phyloP scores from a whole-genome alignment of 2,113 vertebrate genomes.

The Plotosus lineatus region DNA sequence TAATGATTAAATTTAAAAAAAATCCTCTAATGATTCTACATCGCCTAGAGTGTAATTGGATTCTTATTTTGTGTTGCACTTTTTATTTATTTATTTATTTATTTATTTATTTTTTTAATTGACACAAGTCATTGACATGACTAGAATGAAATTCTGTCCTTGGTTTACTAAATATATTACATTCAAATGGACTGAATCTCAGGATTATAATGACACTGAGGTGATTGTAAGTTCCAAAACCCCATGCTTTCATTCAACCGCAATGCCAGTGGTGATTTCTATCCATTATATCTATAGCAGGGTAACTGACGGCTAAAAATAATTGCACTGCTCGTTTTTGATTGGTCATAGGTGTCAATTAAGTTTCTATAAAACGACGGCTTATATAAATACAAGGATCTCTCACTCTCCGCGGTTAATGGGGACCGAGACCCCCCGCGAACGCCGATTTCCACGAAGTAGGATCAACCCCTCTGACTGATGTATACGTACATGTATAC shows the following conservation, averaged over 20 bases:
- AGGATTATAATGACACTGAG: neutral
- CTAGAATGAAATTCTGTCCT: neutral
- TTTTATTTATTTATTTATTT: too few relatives aligned
- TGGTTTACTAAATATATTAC: neutral
- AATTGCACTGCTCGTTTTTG: neutral
- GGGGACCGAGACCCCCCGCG: too few relatives aligned
- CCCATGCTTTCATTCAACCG: neutral
- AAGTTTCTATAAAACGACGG: neutral
- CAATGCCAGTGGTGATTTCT: neutral
- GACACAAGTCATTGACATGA: neutral
- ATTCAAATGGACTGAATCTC: neutral
- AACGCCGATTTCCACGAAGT: too few relatives aligned
- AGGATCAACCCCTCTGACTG: too few relatives aligned
- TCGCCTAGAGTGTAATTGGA: neutral
- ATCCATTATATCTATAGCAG: neutral
- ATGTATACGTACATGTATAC: too few relatives aligned
- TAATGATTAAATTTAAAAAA: neutral
- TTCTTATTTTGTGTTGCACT: neutral
- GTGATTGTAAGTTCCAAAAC: neutral
- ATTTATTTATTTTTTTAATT: neutral
- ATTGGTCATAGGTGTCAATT: neutral
- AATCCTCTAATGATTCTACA: neutral
- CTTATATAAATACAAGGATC: too few relatives aligned
- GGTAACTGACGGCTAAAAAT: neutral
- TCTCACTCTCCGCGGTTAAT: too few relatives aligned